Percentiles rank a stretch among this genome's conserved stretches.
These are phyloP conservation scores for Stenolophus ochropezus DNA, from an alignment of 2,888 invertebrate species.

Conservation along the genomic window DNA sequence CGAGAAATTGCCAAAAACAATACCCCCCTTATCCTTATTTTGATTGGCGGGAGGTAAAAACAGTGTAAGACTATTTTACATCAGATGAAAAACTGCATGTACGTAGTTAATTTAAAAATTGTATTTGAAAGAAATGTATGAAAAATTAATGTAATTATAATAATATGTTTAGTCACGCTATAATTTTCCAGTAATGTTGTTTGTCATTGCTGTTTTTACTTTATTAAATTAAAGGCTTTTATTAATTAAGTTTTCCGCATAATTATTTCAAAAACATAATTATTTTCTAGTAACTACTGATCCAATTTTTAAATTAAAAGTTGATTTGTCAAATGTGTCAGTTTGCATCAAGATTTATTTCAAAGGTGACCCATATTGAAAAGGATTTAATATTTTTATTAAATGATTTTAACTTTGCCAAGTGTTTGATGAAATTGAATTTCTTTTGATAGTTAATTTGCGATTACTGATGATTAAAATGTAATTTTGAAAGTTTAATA, in stretches of 20 bases:
- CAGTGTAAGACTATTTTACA: too few relatives aligned
- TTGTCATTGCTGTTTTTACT: conserved; percentile 33
- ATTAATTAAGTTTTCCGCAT: background rate
- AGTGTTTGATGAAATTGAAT: conserved; percentile 55
- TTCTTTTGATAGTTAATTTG: conserved; percentile 53
- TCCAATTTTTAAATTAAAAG: background rate
- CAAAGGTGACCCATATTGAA: conserved; percentile 28
- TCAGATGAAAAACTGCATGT: too few relatives aligned
- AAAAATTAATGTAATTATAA: conserved; percentile 3
- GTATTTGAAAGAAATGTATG: conserved; percentile 16
- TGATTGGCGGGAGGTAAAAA: too few relatives aligned
- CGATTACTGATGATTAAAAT: conserved; percentile 53
- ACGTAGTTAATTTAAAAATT: too few relatives aligned
- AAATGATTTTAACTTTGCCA: conserved; percentile 53
- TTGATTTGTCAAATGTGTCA: conserved; percentile 20
- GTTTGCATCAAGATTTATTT: background rate
- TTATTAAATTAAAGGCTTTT: conserved; percentile 21
- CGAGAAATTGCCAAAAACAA: too few relatives aligned
- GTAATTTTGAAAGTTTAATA: conserved; percentile 51
- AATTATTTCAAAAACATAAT: too few relatives aligned
- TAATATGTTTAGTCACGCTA: background rate
- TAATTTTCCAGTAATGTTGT: conserved; percentile 8
- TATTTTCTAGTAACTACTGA: background rate
- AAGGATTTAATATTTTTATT: conserved; percentile 48
- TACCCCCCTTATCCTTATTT: too few relatives aligned